Base-by-base conservation (phyloP, 2,888 invertebrate genomes). In the Eueremaeus valkanovi region DNA sequence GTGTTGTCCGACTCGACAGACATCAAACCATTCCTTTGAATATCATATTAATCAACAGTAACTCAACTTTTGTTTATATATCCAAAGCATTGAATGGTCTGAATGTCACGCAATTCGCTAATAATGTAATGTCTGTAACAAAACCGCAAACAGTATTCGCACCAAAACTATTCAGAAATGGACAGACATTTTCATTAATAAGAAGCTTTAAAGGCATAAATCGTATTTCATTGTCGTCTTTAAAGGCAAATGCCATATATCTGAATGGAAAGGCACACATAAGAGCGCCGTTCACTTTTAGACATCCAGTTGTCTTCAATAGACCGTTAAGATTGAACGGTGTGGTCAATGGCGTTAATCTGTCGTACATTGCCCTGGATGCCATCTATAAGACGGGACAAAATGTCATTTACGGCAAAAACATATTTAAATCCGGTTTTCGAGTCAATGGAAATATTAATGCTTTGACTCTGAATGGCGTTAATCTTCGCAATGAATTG, bases 121-220 rank as follows among this genome's bases (percentile, higher is more conserved):
- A 27, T 9, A 78, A 78, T 61, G 73, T 78, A 1, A 78, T 78
- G 78, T 78, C 77, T 5, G 63, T 76, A 33, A 74, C 78, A 8
- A 77, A 75, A 40, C 45, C 58, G 11, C 78, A 78, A 11, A 63
- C 18, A 13, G 73, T 78, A 18, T 63, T 51, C 0, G 74, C 66
- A 11, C 33, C 49, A 18, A 78, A 78, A 24, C 72, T 72, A 3
- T 76, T 78, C 24, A 33, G 31, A 21, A 72, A 74, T 73, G 61
- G 49, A 31, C 49, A 72, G 27, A 31, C 40, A 18, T 72, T 72
- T 45, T 27, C 18, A 11, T 0, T 0, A 13, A 72, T 55, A 3
- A 3, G 24, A 11, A 42, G 13, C n/a, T 21, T 27, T 6, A 42
- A 76, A 40, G 68, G 68, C 2, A 68, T 68, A 13, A 21, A 16